Evolutionary conservation across 2,888 invertebrate species (phyloP), one percentile per base, ranked within the genome.

Genomic region (Pachliopta kotzebuea): DNA sequence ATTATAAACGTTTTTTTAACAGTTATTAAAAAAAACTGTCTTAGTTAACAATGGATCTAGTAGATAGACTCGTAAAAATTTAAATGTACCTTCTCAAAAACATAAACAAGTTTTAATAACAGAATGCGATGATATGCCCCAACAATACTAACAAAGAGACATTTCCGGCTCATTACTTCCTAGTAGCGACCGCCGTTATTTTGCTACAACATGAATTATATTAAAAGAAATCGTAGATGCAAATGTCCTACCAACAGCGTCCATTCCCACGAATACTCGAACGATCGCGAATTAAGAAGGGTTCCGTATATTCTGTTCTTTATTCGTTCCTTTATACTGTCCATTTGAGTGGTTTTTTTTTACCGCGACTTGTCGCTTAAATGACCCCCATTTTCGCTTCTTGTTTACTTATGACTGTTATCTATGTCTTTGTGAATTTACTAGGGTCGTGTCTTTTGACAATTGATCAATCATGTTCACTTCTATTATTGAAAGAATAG

Each of bases 381-480:
- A 90, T 86, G 87, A 88, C 76, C 74, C 76, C 71, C 73, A 71
- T 77, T 79, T 77, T 80, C 73, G 75, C 78, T 81, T 79, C 78
- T 69, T 89, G 86, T 90, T 90, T 90, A 89, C 85, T 84, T 83
- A 84, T 79, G 78, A 76, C 81, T 78, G 81, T 86, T 88, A 84
- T 88, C 84, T 83, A 79, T 80, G 76, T 76, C 81, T 79, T 85
- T 89, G 84, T 87, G 63, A 68, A 45, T 52, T 67, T 72, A 72
- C 73, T 78, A 74, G 87, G 87, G 88, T 82, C 85, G 84, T 82
- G 76, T 81, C 83, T 86, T 87, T 88, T 80, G 85, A 85, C 83
- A 83, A 78, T 79, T 75, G 72, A 83, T 83, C 84, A 87, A 83
- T 80, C 75, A 86, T 86, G 77, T 67, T 74, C 76, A 80, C 76